These are phyloP conservation scores for Myrmophylax atrothorax DNA, from an alignment of 2,113 vertebrate species.

Conservation along the genomic window DNA sequence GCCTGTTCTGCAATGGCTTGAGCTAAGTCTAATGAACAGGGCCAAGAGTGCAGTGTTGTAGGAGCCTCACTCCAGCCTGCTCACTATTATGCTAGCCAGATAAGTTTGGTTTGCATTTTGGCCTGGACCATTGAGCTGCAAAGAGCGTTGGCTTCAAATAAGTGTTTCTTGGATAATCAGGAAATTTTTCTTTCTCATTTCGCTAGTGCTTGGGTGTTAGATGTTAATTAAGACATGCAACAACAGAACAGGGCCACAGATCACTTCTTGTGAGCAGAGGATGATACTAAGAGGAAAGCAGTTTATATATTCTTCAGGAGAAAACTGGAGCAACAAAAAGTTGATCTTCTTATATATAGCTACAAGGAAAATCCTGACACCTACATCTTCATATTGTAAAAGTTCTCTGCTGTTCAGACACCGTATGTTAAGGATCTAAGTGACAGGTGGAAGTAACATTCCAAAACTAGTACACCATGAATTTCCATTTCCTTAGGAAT, in stretches of 20 bases:
- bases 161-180: neutral
- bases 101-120: neutral
- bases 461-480: neutral
- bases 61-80: neutral
- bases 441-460: slow-evolving; percentile 13
- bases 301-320: neutral
- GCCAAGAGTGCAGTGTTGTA: neutral
- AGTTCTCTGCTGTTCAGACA: neutral
- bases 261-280: neutral
- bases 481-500: slow-evolving; percentile 53
- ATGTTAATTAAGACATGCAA: neutral
- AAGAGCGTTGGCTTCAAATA: neutral
- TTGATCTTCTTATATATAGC: neutral
- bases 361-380: neutral
- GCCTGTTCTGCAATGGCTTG: neutral
- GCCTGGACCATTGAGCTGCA: neutral
- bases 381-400: neutral
- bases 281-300: neutral
- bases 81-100: neutral
- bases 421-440: neutral
- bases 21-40: neutral
- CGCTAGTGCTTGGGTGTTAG: neutral
- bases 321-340: neutral
- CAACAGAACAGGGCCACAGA: neutral
- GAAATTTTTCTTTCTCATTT: neutral